phyloP scores from a whole-genome alignment of 2,888 invertebrate species.

The Cryptocheilus praepositus region DNA sequence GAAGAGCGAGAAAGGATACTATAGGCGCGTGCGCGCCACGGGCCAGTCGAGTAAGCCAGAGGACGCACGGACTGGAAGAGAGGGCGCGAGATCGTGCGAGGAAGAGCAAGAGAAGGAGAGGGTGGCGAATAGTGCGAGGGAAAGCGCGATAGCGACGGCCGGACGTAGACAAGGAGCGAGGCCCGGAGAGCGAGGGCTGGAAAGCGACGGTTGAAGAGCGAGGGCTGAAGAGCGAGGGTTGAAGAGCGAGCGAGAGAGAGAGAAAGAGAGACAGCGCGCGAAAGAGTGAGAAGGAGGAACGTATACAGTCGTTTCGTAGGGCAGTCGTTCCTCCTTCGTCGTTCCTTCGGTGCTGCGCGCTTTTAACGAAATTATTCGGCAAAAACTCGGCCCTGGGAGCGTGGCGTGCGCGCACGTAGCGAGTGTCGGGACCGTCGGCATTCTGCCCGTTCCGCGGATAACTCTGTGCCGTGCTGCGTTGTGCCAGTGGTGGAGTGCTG shows the following conservation, averaged over 20 bases:
- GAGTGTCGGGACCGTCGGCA: constrained; percentile 13
- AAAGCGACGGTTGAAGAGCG: constrained; percentile 21
- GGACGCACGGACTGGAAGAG: constrained; percentile 7
- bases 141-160: constrained; percentile 10
- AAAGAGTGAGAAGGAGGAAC: constrained; percentile 35
- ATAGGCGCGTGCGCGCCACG: constrained; percentile 30
- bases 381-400: constrained; percentile 33
- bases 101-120: constrained; percentile 3
- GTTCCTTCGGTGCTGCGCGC: constrained; percentile 66
- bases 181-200: constrained; percentile 16
- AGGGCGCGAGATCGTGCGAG: constrained; percentile 2
- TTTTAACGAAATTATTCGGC: constrained; percentile 66
- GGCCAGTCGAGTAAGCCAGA: constrained; percentile 11
- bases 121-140: not conserved
- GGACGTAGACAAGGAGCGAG: not conserved
- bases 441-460: constrained; percentile 14
- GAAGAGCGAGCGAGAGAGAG: constrained; percentile 16
- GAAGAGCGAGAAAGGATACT: constrained; percentile 24
- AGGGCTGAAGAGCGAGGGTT: constrained; percentile 21
- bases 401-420: constrained; percentile 31
- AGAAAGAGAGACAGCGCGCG: too few relatives aligned
- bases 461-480: constrained; percentile 16
- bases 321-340: constrained; percentile 70
- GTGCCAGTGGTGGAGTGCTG: constrained; percentile 39
- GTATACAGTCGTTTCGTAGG: constrained; percentile 61